phyloP scores from a whole-genome alignment of 1,140 invertebrate genomes.

The Plectus sambesii region DNA sequence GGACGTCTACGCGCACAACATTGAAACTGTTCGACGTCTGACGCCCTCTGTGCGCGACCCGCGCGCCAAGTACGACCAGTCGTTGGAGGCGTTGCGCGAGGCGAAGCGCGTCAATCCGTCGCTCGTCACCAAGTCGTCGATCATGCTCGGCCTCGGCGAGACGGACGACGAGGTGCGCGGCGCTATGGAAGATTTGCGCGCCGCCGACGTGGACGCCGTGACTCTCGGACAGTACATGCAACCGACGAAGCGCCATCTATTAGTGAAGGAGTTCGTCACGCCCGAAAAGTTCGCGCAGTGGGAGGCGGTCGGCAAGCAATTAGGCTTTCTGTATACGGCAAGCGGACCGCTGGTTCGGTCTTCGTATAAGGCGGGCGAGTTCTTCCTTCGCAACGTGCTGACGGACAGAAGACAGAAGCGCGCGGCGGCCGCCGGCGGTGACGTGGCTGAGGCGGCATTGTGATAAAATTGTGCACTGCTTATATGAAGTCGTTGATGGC shows the following conservation, averaged over 20 bases:
- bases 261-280: constrained; percentile 84
- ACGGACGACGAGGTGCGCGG: constrained; percentile 74
- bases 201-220: constrained; percentile 75
- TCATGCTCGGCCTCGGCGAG: constrained; percentile 96
- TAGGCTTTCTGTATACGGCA: constrained; percentile 92
- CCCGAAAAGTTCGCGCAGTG: constrained; percentile 85
- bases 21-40: constrained; percentile 71
- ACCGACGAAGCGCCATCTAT: constrained; percentile 76
- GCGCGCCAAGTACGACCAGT: constrained; percentile 67
- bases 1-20: constrained; percentile 82
- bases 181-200: constrained; percentile 59
- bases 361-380: constrained; percentile 85
- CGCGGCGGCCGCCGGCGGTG: too few species aligned
- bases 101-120: constrained; percentile 64
- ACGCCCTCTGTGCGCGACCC: constrained; percentile 70
- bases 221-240: constrained; percentile 99
- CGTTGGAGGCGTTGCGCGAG: constrained; percentile 64
- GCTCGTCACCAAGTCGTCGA: constrained; percentile 89
- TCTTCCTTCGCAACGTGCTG: constrained; percentile 43
- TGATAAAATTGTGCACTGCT: too few species aligned
- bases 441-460: too few species aligned
- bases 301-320: constrained; percentile 66
- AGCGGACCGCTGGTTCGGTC: constrained; percentile 91
- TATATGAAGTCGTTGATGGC: too few species aligned
- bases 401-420: constrained; percentile 21